These are phyloP conservation scores for Misgurnus anguillicaudatus DNA, from an alignment of 2,113 vertebrate genomes.

Conservation along the genomic window DNA sequence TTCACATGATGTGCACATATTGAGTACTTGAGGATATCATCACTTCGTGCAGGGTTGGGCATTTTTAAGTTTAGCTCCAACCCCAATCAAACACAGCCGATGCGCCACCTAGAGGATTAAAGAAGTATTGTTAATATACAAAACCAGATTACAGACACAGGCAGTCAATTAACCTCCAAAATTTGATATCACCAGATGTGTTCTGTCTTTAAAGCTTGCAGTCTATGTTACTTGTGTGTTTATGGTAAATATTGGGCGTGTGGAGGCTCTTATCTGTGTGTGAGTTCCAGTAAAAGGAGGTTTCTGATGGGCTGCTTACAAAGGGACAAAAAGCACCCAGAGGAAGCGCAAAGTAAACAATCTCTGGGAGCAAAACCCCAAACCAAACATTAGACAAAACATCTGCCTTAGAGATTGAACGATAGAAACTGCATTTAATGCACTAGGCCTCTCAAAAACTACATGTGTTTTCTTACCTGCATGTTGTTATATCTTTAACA, in stretches of 20 bases:
- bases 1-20: neutral
- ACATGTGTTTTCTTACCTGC: no score
- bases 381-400: conserved; percentile 46
- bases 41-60: neutral
- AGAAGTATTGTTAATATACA: neutral
- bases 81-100: neutral
- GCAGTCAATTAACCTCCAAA: neutral
- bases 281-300: conserved; percentile 28
- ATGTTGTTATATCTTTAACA: no score
- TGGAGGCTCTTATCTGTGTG: conserved; percentile 13
- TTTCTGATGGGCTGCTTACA: neutral
- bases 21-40: no score
- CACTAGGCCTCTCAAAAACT: neutral
- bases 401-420: conserved; percentile 20
- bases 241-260: conserved; percentile 2
- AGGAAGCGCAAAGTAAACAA: conserved; percentile 58
- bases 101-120: neutral
- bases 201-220: neutral
- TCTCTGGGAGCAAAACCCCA: conserved; percentile 43
- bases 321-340: conserved; percentile 26
- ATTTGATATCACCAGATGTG: neutral
- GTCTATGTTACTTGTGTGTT: neutral
- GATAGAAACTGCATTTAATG: conserved; percentile 10
- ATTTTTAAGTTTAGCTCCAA: no score
- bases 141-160: neutral